Evolutionary conservation across 2,888 invertebrate species (phyloP), one percentile per base, ranked within the genome.

Genomic region (Parnassius glacialis): DNA sequence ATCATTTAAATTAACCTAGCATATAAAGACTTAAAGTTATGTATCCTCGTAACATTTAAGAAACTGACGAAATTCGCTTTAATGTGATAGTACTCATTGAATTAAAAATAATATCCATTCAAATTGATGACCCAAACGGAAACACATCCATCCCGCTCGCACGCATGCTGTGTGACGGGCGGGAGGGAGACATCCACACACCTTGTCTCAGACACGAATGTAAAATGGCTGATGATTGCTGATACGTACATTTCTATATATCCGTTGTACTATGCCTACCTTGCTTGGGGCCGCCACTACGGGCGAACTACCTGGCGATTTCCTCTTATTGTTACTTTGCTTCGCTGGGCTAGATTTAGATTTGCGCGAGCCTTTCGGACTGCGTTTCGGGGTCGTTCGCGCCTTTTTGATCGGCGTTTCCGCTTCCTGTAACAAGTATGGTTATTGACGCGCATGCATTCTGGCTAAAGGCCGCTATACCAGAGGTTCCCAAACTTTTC

Each of bases 231-330:
- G 89, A 82, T 86, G 85, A 81, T 80, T 72, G 86, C 84, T 78
- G 89, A 88, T 92, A 92, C 92, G 92, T 92, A 92, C 92, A 88
- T 92, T 85, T 92, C 88, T 90, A 92, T 92, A 92, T 82, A 92
- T 92, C 92, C 92, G 90, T 81, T 86, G 91, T 81, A 92, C 92
- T 85, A 92, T 92, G 92, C 92, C 92, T 92, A 92, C 92, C 92
- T 92, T 92, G 90, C 88, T 86, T 76, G 87, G 76, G 79, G 73
- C 74, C 81, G 90, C 84, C 85, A 81, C 84, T 65, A 66, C 68
- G 81, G 89, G 87, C 88, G 84, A 80, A 82, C 84, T 89, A 88
- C 89, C 87, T 88, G 87, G 65, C 72, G 88, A 72, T 80, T 83
- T 69, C 80, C 83, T 70, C 76, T 79, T 74, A 73, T 75, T 73